Evolutionary conservation across 30 jellyfish, hydroid and myxozoan genomes (phyloP).

Genomic region (Catostylus mosaicus): DNA sequence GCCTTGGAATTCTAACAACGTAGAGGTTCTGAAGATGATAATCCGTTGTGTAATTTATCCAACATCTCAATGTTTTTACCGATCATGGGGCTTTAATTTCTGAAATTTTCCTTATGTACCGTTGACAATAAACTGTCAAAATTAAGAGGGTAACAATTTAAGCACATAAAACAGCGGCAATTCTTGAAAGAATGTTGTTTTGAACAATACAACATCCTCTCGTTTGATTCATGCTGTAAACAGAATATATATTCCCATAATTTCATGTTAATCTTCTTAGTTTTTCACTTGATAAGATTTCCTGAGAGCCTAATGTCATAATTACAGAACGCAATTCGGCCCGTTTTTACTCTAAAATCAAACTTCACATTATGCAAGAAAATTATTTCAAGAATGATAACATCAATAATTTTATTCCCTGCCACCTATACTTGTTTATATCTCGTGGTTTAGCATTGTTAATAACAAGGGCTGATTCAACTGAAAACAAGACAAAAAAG

Average conservation of each 20-base stretch:
- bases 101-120: no score
- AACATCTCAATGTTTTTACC: no score
- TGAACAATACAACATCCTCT: not conserved
- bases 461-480: no score
- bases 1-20: no score
- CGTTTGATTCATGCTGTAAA: not conserved
- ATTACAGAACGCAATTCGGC: not conserved
- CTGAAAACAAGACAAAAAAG: no score
- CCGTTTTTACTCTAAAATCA: not conserved
- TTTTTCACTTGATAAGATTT: not conserved
- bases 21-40: no score
- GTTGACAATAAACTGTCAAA: no score
- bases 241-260: not conserved
- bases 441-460: not conserved
- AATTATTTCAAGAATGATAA: conserved; percentile 8
- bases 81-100: no score
- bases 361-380: not conserved
- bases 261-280: not conserved
- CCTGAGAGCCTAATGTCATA: not conserved
- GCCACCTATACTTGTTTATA: not conserved
- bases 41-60: no score
- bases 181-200: not conserved
- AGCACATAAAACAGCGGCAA: not conserved
- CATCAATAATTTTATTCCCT: not conserved
- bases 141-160: no score